Percentiles rank a stretch among this genome's conserved stretches.
Evolutionary conservation across 1,140 invertebrate genomes (phyloP).

Genomic region (Diabrotica undecimpunctata): DNA sequence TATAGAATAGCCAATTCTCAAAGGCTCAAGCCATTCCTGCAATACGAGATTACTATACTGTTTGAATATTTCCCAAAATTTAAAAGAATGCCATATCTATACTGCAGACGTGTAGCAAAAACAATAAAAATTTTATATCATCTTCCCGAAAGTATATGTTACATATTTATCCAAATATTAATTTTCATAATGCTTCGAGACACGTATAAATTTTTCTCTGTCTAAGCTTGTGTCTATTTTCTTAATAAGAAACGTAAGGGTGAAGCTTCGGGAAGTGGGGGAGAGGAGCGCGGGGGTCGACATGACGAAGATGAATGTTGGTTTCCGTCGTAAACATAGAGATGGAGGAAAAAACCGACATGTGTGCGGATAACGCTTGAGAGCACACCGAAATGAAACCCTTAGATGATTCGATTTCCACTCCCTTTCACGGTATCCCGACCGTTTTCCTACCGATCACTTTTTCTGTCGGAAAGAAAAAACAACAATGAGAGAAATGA

Average conservation of each 20-base stretch:
- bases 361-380: slow-evolving; percentile 30
- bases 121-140: not conserved
- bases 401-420: slow-evolving; percentile 19
- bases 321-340: slow-evolving; percentile 27
- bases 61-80: no score
- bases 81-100: no score
- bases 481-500: not conserved
- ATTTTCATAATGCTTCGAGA: not conserved
- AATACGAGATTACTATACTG: no score
- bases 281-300: slow-evolving; percentile 15
- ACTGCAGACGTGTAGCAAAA: no score
- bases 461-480: slow-evolving; percentile 1
- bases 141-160: not conserved
- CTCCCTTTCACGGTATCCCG: slow-evolving; percentile 3
- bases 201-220: not conserved
- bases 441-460: not conserved
- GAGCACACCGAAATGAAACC: slow-evolving; percentile 28
- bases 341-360: slow-evolving; percentile 28
- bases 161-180: slow-evolving; percentile 1
- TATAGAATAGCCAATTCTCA: no score
- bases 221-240: slow-evolving; percentile 22
- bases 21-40: no score
- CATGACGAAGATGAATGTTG: slow-evolving; percentile 30
- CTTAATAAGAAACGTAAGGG: slow-evolving; percentile 22
- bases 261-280: not conserved